Conservation (phyloP, 2,888 invertebrate genomes). For the Autographa pulchrina region DNA sequence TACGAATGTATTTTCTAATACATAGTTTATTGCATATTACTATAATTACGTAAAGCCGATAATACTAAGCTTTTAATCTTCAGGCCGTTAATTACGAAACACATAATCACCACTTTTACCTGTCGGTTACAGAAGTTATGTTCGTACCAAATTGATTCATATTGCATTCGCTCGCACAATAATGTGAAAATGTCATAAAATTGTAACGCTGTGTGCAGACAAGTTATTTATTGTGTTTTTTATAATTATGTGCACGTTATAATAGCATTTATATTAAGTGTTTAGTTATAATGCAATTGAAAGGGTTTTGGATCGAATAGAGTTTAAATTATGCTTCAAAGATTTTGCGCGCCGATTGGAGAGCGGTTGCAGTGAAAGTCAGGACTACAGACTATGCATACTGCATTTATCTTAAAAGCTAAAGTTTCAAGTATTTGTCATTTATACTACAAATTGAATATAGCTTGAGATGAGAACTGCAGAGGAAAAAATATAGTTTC, state of each 20-base stretch:
- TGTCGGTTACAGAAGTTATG: conserved; percentile 50
- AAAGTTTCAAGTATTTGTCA: background rate
- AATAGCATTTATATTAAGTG: no score
- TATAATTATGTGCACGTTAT: no score
- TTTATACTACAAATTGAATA: no score
- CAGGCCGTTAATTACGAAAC: conserved; percentile 48
- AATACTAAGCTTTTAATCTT: conserved; percentile 40
- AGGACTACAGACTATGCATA: background rate
- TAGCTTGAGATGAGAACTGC: no score
- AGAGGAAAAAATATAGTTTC: no score
- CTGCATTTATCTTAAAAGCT: background rate
- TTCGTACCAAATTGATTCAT: conserved; percentile 49
- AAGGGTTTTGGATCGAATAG: background rate
- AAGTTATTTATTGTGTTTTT: background rate
- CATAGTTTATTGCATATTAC: conserved; percentile 35
- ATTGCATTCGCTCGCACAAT: conserved; percentile 57
- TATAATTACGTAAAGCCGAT: conserved; percentile 46
- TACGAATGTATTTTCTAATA: conserved; percentile 10
- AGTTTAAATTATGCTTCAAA: background rate
- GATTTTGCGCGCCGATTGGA: background rate
- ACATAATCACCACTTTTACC: conserved; percentile 60
- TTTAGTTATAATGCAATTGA: background rate
- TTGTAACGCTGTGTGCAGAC: conserved; percentile 41
- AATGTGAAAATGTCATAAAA: conserved; percentile 57
- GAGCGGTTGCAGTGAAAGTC: conserved; percentile 4